A percentile compares a stretch with the other conserved stretches of the same genome.
Conservation (phyloP, 1,140 invertebrate genomes). For the Plodia interpunctella region DNA sequence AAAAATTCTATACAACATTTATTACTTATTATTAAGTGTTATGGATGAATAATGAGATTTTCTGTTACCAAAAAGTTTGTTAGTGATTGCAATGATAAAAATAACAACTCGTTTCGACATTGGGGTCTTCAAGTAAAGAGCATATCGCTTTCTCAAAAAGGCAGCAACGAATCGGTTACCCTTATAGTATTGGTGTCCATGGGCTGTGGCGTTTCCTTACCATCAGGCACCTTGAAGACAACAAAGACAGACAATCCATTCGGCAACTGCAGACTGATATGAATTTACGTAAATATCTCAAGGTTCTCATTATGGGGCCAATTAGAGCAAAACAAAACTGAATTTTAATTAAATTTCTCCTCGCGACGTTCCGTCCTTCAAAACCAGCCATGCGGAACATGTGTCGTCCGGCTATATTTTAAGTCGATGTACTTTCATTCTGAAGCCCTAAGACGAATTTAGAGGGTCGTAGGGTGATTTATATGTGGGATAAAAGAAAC, state of each 20-base stretch:
- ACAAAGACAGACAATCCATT: background rate
- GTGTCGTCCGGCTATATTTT: background rate
- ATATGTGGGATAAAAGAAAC: background rate
- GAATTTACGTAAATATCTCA: background rate
- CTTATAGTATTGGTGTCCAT: no score
- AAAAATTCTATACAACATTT: background rate
- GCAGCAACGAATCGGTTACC: no score
- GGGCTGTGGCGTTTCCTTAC: no score
- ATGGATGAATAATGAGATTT: no score
- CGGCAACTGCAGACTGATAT: background rate
- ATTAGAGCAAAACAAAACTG: background rate
- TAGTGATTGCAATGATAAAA: no score
- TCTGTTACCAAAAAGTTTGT: no score
- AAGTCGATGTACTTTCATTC: background rate
- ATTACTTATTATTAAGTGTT: no score
- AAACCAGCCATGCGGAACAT: background rate
- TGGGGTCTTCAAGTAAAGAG: no score
- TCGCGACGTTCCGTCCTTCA: background rate
- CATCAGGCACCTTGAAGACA: no score
- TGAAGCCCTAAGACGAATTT: background rate
- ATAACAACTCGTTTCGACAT: no score
- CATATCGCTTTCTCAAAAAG: no score
- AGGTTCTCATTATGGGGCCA: background rate
- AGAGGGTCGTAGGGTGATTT: background rate
- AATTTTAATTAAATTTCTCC: conserved; percentile 4